Conservation (phyloP, 2,888 invertebrate genomes). For the Drosophila multiciliata region DNA sequence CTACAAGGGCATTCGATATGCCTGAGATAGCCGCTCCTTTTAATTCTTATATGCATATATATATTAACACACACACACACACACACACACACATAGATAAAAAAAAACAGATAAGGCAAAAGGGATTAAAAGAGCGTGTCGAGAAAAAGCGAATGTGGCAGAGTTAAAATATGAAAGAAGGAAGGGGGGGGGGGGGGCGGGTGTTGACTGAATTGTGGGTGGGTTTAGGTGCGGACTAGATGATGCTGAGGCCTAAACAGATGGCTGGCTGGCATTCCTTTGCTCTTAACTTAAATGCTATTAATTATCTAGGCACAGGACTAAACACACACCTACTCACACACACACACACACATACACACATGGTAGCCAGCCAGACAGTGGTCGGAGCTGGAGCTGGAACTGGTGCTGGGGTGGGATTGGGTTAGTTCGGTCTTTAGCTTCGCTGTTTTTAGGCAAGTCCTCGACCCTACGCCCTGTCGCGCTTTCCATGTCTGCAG, state of each 20-base stretch:
- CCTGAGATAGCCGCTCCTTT: background rate
- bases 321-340: slow-evolving; percentile 25
- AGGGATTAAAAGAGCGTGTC: slow-evolving; percentile 68
- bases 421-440: background rate
- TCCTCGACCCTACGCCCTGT: slow-evolving; percentile 46
- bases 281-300: slow-evolving; percentile 79
- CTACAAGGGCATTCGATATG: background rate
- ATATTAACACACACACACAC: background rate
- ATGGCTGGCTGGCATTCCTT: slow-evolving; percentile 72
- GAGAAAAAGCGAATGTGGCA: slow-evolving; percentile 15
- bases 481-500: slow-evolving; percentile 25
- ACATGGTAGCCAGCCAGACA: slow-evolving; percentile 28
- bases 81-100: background rate
- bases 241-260: slow-evolving; percentile 57
- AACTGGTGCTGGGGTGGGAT: background rate
- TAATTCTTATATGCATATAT: slow-evolving; percentile 6
- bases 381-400: background rate
- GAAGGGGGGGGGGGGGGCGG: background rate
- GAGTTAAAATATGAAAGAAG: background rate
- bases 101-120: slow-evolving; percentile 67
- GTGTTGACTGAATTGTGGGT: background rate
- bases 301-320: slow-evolving; percentile 70
- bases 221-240: slow-evolving; percentile 47
- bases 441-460: slow-evolving; percentile 47
- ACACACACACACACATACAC: slow-evolving; percentile 6